These are phyloP conservation scores for Eriosoma lanigerum DNA, from an alignment of 1,140 invertebrate genomes.

Conservation along the genomic window DNA sequence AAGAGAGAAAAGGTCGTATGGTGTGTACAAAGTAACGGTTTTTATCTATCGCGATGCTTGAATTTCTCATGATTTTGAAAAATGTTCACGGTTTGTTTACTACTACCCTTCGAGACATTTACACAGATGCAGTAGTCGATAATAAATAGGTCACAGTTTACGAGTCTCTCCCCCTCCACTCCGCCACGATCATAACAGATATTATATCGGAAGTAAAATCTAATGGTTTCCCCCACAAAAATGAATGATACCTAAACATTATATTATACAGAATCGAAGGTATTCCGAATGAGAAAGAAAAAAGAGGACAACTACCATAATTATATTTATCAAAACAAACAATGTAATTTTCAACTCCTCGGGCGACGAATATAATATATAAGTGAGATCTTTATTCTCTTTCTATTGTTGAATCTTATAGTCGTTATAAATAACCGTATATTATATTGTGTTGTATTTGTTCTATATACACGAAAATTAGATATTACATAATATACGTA, in stretches of 20 bases:
- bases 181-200: background rate
- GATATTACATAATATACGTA: background rate
- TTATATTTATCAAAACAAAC: slow-evolving; percentile 28
- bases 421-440: too few relatives aligned
- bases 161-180: background rate
- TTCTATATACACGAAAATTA: slow-evolving; percentile 9
- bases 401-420: background rate
- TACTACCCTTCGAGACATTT: background rate
- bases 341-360: slow-evolving; percentile 8
- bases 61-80: slow-evolving; percentile 47
- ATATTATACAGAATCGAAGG: background rate
- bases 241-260: too few relatives aligned
- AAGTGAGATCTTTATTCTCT: background rate
- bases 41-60: slow-evolving; percentile 20
- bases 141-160: slow-evolving; percentile 38
- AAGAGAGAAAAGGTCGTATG: slow-evolving; percentile 8
- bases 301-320: slow-evolving; percentile 3
- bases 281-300: background rate
- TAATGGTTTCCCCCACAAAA: background rate
- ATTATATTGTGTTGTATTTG: background rate
- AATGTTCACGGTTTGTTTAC: slow-evolving; percentile 50
- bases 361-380: background rate
- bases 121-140: slow-evolving; percentile 20
- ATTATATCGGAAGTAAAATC: background rate
- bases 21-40: slow-evolving; percentile 47